Conservation (phyloP, 2,888 invertebrate species). For the Nephrotoma flavescens region DNA sequence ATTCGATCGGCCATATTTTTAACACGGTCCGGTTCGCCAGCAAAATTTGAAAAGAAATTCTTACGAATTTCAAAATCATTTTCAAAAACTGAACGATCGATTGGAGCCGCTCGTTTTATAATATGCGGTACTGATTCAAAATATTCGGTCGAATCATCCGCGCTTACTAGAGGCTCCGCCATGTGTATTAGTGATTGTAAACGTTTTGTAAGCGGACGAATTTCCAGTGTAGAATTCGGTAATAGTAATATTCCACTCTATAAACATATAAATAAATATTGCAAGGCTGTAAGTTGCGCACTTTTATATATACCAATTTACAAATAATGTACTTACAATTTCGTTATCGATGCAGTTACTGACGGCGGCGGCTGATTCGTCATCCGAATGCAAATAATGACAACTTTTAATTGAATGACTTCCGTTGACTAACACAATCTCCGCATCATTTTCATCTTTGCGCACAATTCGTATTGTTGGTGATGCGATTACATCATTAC, state of each 20-base stretch:
- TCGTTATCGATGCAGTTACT: constrained; percentile 48
- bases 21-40: not conserved
- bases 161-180: not conserved
- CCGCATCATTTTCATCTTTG: constrained; percentile 26
- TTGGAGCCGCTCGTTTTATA: constrained; percentile 6
- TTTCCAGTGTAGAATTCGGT: constrained; percentile 52
- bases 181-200: constrained; percentile 27
- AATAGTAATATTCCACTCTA: constrained; percentile 55
- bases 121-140: constrained; percentile 5
- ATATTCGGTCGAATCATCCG: not conserved
- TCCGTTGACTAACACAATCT: constrained; percentile 25
- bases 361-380: constrained; percentile 45
- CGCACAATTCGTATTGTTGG: constrained; percentile 46
- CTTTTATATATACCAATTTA: not conserved
- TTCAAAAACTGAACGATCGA: not conserved
- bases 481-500: constrained; percentile 44
- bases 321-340: constrained; percentile 36
- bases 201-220: constrained; percentile 42
- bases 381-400: constrained; percentile 48
- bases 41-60: not conserved
- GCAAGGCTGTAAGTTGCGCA: not conserved
- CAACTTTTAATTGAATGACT: constrained; percentile 36
- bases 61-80: not conserved
- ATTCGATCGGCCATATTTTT: not conserved
- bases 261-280: constrained; percentile 14